Base-by-base conservation (phyloP, 2,888 invertebrate genomes). In the Drosophila macrospina region DNA sequence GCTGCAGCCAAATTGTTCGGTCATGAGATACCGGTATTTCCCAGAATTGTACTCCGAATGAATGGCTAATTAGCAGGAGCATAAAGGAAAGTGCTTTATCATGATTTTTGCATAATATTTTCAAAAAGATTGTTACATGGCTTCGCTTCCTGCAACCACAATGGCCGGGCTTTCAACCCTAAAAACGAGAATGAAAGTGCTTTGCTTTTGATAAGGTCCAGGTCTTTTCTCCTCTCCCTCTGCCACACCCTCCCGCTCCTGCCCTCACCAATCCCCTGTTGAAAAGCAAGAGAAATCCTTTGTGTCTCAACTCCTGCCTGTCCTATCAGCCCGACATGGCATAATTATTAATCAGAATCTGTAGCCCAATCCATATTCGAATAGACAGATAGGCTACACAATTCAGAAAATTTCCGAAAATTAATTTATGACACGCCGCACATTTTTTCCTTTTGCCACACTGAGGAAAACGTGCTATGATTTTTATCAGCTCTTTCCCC, bases 401-500 rank as follows among this genome's bases (percentile, higher is more conserved):
- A 68, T 57, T 54, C 34, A 13, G 47, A 55, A 67, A 55, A 67
- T 73, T 85, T 62, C 57, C 34, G 61, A 70, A 88, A 85, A 88
- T 89, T 88, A 78, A 88, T 85, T 85, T 85, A 88, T 88, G 81
- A 86, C 83, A 74, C 75, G 65, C 64, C 63, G 73, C 78, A 71
- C 74, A 84, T 80, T 87, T 80, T 87, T 85, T 69, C 81, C 76
- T 69, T 78, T 69, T 64, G 47, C 64, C 66, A 69, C 66, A 67
- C 39, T 20, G 44, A 47, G 30, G 30, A 54, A 63, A 72, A 72
- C 77, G 72, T 80, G 75, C 62, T 48, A 69, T 57, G 80, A 86
- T 86, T 86, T 74, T 72, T 69, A 69, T 73, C 73, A 73, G 48
- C 45, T 30, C 28, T 28, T 30, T 55, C n/a, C 28, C 13, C 41